A percentile compares a stretch with the other conserved stretches of the same genome.
These are phyloP conservation scores for Fukomys damarensis DNA, from an alignment of 2,113 vertebrate species.

Conservation along the genomic window DNA sequence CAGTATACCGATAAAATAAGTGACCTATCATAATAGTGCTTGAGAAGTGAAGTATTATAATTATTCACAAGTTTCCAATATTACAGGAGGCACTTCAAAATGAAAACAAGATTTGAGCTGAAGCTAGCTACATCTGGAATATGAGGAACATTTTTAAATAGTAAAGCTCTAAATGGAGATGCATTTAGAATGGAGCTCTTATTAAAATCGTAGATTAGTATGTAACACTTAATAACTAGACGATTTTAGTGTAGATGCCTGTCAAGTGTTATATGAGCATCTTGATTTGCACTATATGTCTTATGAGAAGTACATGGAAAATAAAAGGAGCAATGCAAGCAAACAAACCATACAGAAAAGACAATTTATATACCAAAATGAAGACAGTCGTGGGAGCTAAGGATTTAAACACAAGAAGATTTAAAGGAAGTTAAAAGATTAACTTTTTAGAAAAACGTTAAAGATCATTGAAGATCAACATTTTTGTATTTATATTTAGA, in stretches of 20 bases:
- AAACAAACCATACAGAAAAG: neutral
- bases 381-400: conserved; percentile 28
- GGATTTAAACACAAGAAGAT: conserved; percentile 16
- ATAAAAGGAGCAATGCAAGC: neutral
- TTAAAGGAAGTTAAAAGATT: neutral
- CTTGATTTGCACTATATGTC: neutral
- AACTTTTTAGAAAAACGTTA: neutral
- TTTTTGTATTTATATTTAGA: conserved; percentile 19
- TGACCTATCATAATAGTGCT: neutral
- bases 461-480: neutral
- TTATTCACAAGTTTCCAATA: neutral
- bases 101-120: neutral
- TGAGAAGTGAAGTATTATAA: neutral
- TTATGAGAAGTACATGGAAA: conserved; percentile 5
- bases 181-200: conserved; percentile 14
- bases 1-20: neutral
- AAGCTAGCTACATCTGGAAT: neutral
- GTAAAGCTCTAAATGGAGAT: neutral
- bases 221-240: conserved; percentile 29
- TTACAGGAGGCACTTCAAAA: conserved; percentile 25
- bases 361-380: conserved; percentile 14
- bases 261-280: neutral
- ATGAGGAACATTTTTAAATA: conserved; percentile 4
- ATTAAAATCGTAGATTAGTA: conserved; percentile 24
- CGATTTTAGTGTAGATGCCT: neutral